Percentiles rank a stretch among this genome's conserved stretches.
These are phyloP conservation scores for Pseudococcus jackbeardsleyi DNA, from an alignment of 2,888 invertebrate genomes.

Conservation along the genomic window DNA sequence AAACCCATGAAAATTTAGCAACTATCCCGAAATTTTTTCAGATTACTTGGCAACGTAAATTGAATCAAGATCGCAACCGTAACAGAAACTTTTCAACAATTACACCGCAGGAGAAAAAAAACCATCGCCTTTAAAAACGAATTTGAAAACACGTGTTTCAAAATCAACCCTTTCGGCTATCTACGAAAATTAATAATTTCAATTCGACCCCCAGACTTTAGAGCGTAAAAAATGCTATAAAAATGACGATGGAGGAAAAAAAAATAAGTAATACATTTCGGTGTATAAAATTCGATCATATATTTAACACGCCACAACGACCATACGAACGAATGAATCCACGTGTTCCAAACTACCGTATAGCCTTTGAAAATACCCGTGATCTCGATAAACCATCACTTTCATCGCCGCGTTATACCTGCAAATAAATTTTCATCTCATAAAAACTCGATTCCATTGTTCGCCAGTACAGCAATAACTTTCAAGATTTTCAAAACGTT, in stretches of 20 bases:
- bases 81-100: background rate
- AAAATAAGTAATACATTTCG: background rate
- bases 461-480: slow-evolving; percentile 23
- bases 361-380: background rate
- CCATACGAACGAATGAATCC: background rate
- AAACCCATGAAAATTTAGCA: background rate
- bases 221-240: background rate
- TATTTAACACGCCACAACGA: background rate
- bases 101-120: background rate
- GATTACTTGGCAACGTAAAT: background rate
- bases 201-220: background rate
- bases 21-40: background rate
- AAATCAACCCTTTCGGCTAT: slow-evolving; percentile 41
- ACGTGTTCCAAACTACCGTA: background rate
- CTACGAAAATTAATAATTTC: background rate
- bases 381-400: slow-evolving; percentile 6
- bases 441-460: slow-evolving; percentile 37
- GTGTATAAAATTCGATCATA: slow-evolving; percentile 23
- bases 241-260: background rate
- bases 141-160: slow-evolving; percentile 3
- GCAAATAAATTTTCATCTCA: background rate
- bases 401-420: slow-evolving; percentile 1
- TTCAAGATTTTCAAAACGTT: slow-evolving; percentile 51
- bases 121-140: background rate
- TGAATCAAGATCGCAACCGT: background rate